phyloP scores from a whole-genome alignment of 2,888 invertebrate genomes.

The Tetropium fuscum region DNA sequence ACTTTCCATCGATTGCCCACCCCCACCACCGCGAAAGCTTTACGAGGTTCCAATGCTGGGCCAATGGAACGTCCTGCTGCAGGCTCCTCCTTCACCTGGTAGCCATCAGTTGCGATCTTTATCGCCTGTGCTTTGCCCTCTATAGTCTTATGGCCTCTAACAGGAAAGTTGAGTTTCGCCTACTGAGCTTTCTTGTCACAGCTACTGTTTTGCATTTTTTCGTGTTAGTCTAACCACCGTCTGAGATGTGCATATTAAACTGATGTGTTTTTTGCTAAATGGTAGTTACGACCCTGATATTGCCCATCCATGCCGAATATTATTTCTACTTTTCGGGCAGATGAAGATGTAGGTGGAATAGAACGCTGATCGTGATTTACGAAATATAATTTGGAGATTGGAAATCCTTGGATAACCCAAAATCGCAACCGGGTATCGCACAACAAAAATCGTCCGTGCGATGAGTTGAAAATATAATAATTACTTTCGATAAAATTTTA shows the following conservation, averaged over 20 bases:
- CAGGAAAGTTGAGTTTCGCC: slow-evolving; percentile 46
- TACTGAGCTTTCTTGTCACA: slow-evolving; percentile 43
- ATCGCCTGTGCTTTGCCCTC: slow-evolving; percentile 53
- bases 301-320: neutral
- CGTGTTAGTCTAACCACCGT: slow-evolving; percentile 47
- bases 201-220: slow-evolving; percentile 52
- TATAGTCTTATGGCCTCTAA: slow-evolving; percentile 49
- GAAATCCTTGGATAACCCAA: too few species aligned
- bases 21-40: slow-evolving; percentile 48
- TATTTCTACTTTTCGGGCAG: too few species aligned
- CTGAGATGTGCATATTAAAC: slow-evolving; percentile 44
- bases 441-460: too few species aligned
- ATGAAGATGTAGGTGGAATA: too few species aligned
- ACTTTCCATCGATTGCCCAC: slow-evolving; percentile 60
- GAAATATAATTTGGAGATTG: too few species aligned
- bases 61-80: slow-evolving; percentile 51
- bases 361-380: too few species aligned
- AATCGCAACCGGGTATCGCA: too few species aligned
- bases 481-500: too few species aligned
- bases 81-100: slow-evolving; percentile 61
- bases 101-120: slow-evolving; percentile 66
- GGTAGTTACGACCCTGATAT: slow-evolving; percentile 3
- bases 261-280: slow-evolving; percentile 34
- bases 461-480: too few species aligned
- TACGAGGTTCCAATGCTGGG: slow-evolving; percentile 52